Percentiles rank a stretch among this genome's conserved stretches.
Conservation (phyloP, 2,113 vertebrate species). For the Sinocyclocheilus rhinocerous region DNA sequence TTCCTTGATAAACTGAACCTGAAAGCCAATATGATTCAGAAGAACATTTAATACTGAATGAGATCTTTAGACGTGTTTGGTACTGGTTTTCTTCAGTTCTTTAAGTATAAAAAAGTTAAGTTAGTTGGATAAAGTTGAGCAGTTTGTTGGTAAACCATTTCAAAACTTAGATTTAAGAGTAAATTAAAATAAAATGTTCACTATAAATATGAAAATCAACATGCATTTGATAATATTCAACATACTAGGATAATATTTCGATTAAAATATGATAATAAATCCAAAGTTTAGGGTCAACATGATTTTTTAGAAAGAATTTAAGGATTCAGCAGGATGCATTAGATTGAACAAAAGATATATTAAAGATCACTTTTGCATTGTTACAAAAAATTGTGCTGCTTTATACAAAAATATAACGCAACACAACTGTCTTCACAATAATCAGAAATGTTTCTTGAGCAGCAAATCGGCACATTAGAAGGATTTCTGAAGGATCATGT, state of each 20-base stretch:
- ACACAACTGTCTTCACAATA: background rate
- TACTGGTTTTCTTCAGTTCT: background rate
- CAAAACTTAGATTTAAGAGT: background rate
- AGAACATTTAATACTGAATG: background rate
- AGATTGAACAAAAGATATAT: background rate
- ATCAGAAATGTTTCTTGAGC: background rate
- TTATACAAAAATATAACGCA: no score
- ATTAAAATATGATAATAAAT: background rate
- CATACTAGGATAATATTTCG: no score
- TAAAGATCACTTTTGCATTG: background rate
- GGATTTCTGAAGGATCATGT: background rate
- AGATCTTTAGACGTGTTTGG: background rate
- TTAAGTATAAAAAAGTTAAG: background rate
- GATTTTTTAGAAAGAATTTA: background rate
- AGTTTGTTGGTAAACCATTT: background rate
- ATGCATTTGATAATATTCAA: no score
- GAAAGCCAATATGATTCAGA: background rate
- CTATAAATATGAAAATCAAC: background rate
- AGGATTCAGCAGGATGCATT: background rate
- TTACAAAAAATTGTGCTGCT: no score
- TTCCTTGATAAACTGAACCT: constrained; percentile 92
- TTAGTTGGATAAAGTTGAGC: background rate
- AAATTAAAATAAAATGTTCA: background rate
- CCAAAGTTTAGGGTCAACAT: background rate
- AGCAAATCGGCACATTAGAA: background rate